A percentile compares a stretch with the other conserved stretches of the same genome.
Evolutionary conservation across 2,888 invertebrate species (phyloP).

Genomic region (Galerucella calmariensis): DNA sequence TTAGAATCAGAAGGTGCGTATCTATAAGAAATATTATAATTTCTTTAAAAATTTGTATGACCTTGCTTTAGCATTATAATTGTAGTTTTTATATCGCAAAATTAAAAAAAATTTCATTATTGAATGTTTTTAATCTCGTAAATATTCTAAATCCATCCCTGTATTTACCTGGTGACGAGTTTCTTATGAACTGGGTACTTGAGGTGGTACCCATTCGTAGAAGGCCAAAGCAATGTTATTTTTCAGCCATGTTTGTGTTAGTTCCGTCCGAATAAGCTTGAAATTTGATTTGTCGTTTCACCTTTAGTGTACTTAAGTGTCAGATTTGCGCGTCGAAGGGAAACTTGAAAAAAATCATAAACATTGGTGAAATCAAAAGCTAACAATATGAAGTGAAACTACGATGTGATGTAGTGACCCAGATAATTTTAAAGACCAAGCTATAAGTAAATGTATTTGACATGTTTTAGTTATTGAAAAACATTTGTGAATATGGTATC

Average conservation of each 20-base stretch:
- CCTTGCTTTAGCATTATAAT: too few relatives aligned
- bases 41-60: too few relatives aligned
- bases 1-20: too few relatives aligned
- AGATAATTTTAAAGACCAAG: conserved; percentile 60
- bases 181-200: conserved; percentile 17
- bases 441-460: conserved; percentile 44
- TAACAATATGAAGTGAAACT: conserved; percentile 45
- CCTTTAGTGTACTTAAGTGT: conserved; percentile 13
- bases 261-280: conserved; percentile 3
- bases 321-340: conserved; percentile 14
- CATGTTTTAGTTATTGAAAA: conserved; percentile 44
- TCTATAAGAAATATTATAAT: too few relatives aligned
- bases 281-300: conserved; percentile 19
- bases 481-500: conserved; percentile 42
- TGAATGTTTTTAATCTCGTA: too few relatives aligned
- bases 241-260: conserved; percentile 51
- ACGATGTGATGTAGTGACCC: conserved; percentile 59
- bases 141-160: not conserved
- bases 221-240: conserved; percentile 28
- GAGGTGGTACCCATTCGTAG: conserved; percentile 12
- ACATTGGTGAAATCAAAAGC: conserved; percentile 34
- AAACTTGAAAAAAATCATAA: conserved; percentile 11
- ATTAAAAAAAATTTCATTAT: too few relatives aligned
- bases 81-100: too few relatives aligned
- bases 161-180: conserved; percentile 18